Percentiles rank a stretch among this genome's conserved stretches.
Conservation (phyloP, 2,797 vertebrate genomes). For the Triplophysa yarkandensis region DNA sequence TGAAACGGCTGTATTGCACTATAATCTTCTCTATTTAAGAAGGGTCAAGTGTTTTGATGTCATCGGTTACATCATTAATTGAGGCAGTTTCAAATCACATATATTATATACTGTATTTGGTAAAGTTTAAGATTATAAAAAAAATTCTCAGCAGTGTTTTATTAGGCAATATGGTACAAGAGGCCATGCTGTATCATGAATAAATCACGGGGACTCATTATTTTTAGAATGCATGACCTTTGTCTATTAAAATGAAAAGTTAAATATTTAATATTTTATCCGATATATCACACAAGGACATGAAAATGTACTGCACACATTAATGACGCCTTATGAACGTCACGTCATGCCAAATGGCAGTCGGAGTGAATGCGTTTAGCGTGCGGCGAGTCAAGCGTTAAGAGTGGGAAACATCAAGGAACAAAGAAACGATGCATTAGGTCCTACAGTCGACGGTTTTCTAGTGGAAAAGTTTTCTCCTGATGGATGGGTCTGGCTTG, state of each 20-base stretch:
- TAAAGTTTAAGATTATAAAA: no score
- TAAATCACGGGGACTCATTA: no score
- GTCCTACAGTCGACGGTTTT: slow-evolving; percentile 21
- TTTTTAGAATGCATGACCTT: background rate
- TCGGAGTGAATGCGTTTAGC: slow-evolving; percentile 53
- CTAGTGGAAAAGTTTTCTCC: slow-evolving; percentile 31
- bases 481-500: slow-evolving; percentile 46
- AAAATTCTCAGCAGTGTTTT: no score
- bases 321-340: slow-evolving; percentile 25
- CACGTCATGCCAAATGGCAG: slow-evolving; percentile 42
- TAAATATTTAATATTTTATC: background rate
- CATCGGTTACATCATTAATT: no score
- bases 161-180: no score
- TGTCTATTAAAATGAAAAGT: background rate
- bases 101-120: no score
- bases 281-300: background rate
- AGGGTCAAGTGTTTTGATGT: no score
- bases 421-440: background rate
- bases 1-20: no score
- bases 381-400: slow-evolving; percentile 43
- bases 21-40: no score
- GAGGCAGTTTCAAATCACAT: no score
- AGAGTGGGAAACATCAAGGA: slow-evolving; percentile 12
- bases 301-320: slow-evolving; percentile 3
- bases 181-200: no score